Percentiles rank a stretch among this genome's conserved stretches.
phyloP scores from a whole-genome alignment of 35 echinoderm and acorn worm genomes.

The Ophiothrix spiculata region DNA sequence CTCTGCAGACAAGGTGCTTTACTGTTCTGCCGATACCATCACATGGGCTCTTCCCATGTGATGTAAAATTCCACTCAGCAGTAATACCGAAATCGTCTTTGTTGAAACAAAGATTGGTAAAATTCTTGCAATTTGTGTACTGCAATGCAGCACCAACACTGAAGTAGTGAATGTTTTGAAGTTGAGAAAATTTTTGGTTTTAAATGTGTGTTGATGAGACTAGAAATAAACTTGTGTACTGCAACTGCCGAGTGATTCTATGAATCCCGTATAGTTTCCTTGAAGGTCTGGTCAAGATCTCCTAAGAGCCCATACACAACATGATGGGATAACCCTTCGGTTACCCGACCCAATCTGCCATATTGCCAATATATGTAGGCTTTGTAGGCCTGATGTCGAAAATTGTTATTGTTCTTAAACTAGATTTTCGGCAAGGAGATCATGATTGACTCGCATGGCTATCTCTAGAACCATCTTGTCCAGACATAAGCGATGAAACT shows the following conservation, averaged over 20 bases:
- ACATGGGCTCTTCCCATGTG: conserved; percentile 36
- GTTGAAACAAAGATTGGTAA: conserved; percentile 16
- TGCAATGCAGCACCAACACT: conserved; percentile 20
- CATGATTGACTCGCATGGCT: neutral
- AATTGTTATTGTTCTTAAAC: neutral
- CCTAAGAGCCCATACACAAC: neutral
- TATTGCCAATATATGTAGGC: neutral
- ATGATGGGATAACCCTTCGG: neutral
- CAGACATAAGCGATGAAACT: neutral
- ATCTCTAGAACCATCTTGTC: neutral
- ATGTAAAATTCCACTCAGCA: conserved; percentile 30
- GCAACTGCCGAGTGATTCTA: neutral
- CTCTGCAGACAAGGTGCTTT: neutral
- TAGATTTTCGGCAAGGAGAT: neutral
- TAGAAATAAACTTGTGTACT: no score
- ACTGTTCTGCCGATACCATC: conserved; percentile 32
- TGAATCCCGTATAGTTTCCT: neutral
- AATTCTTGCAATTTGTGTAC: conserved; percentile 29
- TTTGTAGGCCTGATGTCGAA: neutral
- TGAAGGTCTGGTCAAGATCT: neutral
- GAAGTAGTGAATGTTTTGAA: neutral
- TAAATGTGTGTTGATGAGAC: no score
- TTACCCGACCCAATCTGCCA: neutral
- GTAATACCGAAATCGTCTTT: neutral
- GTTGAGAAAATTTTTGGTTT: no score